These are phyloP conservation scores for Eulimnadia texana DNA, from an alignment of 1,140 invertebrate genomes.

Conservation along the genomic window DNA sequence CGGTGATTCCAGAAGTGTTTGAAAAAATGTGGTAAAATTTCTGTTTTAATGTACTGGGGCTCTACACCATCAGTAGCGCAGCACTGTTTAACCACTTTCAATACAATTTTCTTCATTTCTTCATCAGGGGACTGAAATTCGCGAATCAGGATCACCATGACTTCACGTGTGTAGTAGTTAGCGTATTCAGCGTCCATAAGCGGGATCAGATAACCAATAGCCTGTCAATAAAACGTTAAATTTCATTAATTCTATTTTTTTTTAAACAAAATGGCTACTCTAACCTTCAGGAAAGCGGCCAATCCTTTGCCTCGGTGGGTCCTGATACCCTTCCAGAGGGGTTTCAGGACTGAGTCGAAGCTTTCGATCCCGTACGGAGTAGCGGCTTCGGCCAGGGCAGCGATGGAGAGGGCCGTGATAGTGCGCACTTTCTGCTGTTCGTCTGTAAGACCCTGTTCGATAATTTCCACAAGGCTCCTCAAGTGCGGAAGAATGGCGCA, in stretches of 20 bases:
- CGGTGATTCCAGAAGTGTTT: conserved; percentile 99
- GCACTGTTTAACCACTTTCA: conserved; percentile 99
- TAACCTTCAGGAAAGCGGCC: conserved; percentile 84
- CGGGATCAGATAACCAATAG: conserved; percentile 97
- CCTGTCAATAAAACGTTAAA: conserved; percentile 30
- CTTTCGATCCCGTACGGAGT: conserved; percentile 99
- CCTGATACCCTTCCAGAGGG: conserved; percentile 97
- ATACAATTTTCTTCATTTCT: conserved; percentile 99
- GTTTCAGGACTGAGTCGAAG: conserved; percentile 97
- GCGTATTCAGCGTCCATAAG: conserved; percentile 99
- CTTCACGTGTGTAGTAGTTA: conserved; percentile 98
- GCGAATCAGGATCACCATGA: conserved; percentile 97
- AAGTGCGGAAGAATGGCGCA: conserved; percentile 98
- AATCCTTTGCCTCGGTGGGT: conserved; percentile 96
- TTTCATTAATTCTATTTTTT: no score
- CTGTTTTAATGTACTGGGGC: conserved; percentile 96
- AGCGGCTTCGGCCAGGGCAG: conserved; percentile 91
- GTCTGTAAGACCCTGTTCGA: conserved; percentile 87
- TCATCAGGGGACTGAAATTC: conserved; percentile 99
- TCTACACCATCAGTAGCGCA: conserved; percentile 99
- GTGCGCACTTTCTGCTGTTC: conserved; percentile 84
- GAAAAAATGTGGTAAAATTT: conserved; percentile 97
- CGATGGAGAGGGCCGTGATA: conserved; percentile 96
- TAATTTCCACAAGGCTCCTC: conserved; percentile 96
- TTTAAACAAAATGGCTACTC: neutral